These are phyloP conservation scores for Theristus sp. DNA, from an alignment of 2,888 invertebrate genomes.

Conservation along the genomic window DNA sequence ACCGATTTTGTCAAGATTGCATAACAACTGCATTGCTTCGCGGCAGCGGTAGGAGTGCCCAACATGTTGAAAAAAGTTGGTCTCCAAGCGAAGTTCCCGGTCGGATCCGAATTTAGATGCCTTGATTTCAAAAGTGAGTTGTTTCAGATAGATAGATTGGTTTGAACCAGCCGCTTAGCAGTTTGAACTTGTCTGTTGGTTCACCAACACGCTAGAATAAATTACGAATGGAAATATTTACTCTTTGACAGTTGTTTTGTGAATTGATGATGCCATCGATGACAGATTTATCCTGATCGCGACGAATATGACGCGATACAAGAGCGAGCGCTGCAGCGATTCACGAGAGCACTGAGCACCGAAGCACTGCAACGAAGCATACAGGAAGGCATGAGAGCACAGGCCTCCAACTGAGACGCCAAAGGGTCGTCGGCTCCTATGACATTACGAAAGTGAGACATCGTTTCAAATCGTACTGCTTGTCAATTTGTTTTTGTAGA, in stretches of 20 bases:
- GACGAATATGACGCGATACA: slow-evolving; percentile 93
- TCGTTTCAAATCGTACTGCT: too few relatives aligned
- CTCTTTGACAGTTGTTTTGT: too few relatives aligned
- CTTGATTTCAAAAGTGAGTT: slow-evolving; percentile 62
- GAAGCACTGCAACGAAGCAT: slow-evolving; percentile 8
- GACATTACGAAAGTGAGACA: neutral
- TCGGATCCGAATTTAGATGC: slow-evolving; percentile 96
- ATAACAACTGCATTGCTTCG: slow-evolving; percentile 90
- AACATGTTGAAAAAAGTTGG: slow-evolving; percentile 88
- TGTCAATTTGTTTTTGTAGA: too few relatives aligned
- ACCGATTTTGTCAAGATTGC: slow-evolving; percentile 94
- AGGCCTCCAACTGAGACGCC: slow-evolving; percentile 3
- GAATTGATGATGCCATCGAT: too few relatives aligned
- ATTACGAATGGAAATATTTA: too few relatives aligned
- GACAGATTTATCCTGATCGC: slow-evolving; percentile 34
- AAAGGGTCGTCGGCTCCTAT: neutral
- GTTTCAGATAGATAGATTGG: too few relatives aligned
- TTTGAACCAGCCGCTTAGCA: too few relatives aligned
- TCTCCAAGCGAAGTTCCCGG: slow-evolving; percentile 81
- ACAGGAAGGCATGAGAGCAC: slow-evolving; percentile 9
- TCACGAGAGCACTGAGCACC: slow-evolving; percentile 8
- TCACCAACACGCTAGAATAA: too few relatives aligned
- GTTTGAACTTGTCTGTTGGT: too few relatives aligned
- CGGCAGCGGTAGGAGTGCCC: slow-evolving; percentile 98
- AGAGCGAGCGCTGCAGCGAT: slow-evolving; percentile 34